These are phyloP conservation scores for Lasius fuliginosus DNA, from an alignment of 2,888 invertebrate species.

Conservation along the genomic window DNA sequence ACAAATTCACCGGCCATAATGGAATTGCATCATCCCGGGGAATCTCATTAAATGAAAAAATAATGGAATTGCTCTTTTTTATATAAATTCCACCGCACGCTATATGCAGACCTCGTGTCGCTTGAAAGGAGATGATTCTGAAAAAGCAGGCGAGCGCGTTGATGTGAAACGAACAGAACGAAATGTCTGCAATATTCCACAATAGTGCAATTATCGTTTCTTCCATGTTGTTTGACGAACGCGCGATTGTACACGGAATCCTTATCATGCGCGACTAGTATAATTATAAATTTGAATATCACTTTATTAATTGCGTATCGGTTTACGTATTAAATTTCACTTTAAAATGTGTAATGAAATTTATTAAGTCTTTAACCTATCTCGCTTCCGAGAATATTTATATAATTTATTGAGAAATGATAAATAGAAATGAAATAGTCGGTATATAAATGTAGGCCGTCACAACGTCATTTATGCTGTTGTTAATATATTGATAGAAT, in stretches of 20 bases:
- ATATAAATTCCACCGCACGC: slow-evolving; percentile 18
- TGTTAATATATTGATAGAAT: neutral
- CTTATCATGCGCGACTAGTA: neutral
- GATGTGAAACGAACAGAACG: slow-evolving; percentile 18
- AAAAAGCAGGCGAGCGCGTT: slow-evolving; percentile 19
- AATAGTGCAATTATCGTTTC: slow-evolving; percentile 9
- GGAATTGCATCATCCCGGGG: slow-evolving; percentile 25
- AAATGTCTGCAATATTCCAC: slow-evolving; percentile 1
- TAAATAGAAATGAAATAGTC: neutral
- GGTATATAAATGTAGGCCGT: neutral
- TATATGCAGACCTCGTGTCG: slow-evolving; percentile 6
- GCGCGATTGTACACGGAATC: neutral
- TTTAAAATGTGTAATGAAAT: neutral
- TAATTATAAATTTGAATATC: neutral
- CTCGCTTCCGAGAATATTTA: neutral
- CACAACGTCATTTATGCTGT: neutral
- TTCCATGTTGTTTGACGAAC: neutral
- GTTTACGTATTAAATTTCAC: neutral
- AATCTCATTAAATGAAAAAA: slow-evolving; percentile 53
- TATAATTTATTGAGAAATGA: neutral
- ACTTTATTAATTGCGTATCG: neutral
- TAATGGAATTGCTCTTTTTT: slow-evolving; percentile 52
- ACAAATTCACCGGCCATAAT: slow-evolving; percentile 38
- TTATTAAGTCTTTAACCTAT: neutral
- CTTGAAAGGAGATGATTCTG: slow-evolving; percentile 10